Evolutionary conservation across 2,888 invertebrate genomes (phyloP).

Genomic region (Augiades crinisus): DNA sequence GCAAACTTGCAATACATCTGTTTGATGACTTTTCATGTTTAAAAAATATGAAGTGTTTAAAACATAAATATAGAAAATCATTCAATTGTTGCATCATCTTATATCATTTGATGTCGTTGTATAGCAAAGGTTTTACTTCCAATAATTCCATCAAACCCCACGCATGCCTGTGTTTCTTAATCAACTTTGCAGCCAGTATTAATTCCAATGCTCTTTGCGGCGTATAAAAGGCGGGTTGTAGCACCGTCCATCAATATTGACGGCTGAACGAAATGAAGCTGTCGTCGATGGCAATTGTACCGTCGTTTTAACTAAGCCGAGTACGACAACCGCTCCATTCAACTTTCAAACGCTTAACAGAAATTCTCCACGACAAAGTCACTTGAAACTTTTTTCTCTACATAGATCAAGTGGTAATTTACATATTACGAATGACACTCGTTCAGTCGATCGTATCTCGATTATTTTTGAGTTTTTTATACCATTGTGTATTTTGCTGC

Average conservation of each 20-base stretch:
- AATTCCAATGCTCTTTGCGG: constrained; percentile 52
- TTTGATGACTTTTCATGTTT: too few relatives aligned
- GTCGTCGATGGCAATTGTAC: constrained; percentile 77
- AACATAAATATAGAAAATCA: too few relatives aligned
- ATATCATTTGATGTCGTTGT: too few relatives aligned
- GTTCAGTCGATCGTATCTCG: neutral
- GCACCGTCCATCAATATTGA: constrained; percentile 69
- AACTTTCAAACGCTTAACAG: constrained; percentile 61
- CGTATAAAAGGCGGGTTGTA: constrained; percentile 54
- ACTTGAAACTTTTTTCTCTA: constrained; percentile 38
- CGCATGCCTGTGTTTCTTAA: constrained; percentile 61
- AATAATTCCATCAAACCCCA: constrained; percentile 46
- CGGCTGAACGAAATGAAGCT: constrained; percentile 77
- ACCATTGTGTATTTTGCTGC: constrained; percentile 45
- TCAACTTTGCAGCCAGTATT: constrained; percentile 61
- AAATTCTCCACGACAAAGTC: constrained; percentile 43
- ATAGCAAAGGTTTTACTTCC: constrained; percentile 32
- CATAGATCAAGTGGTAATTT: constrained; percentile 40
- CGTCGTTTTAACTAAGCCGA: constrained; percentile 71
- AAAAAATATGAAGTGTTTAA: too few relatives aligned
- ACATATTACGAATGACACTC: constrained; percentile 26
- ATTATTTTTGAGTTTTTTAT: neutral
- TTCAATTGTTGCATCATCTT: too few relatives aligned
- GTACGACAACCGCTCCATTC: constrained; percentile 73
- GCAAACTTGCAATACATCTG: too few relatives aligned